Base-by-base conservation (phyloP, 2,113 vertebrate genomes). In the Promerops cafer region DNA sequence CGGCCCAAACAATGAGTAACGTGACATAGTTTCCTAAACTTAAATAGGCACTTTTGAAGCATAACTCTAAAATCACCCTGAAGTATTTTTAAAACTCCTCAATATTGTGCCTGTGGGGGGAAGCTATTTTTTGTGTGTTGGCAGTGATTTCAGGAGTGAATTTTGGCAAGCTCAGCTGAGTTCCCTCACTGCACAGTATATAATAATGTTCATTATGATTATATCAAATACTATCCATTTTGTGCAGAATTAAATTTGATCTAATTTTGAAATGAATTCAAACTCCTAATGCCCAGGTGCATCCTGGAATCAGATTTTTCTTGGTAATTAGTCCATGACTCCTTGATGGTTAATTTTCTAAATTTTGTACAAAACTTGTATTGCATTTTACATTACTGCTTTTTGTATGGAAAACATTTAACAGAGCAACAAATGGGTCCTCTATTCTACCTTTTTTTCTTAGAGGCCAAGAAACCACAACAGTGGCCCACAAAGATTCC, bases 81-180 rank as follows among this genome's bases (percentile, higher is more conserved):
- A 92, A 93, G 78, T 90, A 93, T 92, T 95, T 95, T 94, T 82
- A 91, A 96, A 71, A 61, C 53, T 89, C 78, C 90, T 88, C 88
- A 92, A 42, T 90, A 94, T 76, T 90, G 39, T 89, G 59, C 61
- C 86, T 80, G 65, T 18, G 10, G 68, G 91, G 45, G 31, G 27
- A 92, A 94, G 50, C 40, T 95, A 81, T 77, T 81, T 96, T 96
- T 94, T 84, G 70, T 94, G 60, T 45, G 68, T 53, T 91, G 80
- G 83, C 6, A 3, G 33, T 7, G 20, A 60, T 93, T 96, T 93
- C 79, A 93, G 83, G 87, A 96, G 75, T 69, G 57, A 93, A 80
- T 88, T 96, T 89, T 95, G 95, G 93, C 95, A 95, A 77, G 70
- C 63, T 96, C 56, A 75, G 70, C 54, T 89, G 65, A 82, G 50